Percentiles rank a stretch among this genome's conserved stretches.
Evolutionary conservation across 2,888 invertebrate species (phyloP).

Genomic region (Arrhopalites spinosus): DNA sequence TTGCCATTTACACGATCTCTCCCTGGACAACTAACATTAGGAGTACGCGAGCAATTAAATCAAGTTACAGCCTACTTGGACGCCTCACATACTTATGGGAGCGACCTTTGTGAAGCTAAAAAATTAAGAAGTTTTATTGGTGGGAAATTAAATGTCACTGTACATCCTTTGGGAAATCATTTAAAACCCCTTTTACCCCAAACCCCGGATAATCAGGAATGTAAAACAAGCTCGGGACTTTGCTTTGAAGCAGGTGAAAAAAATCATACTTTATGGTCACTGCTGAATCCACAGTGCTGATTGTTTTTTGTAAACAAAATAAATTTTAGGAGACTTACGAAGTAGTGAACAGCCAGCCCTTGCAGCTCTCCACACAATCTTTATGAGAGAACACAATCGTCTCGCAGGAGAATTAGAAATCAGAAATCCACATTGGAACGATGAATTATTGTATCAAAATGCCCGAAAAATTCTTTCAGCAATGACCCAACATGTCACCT

Average conservation of each 20-base stretch:
- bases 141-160: constrained; percentile 59
- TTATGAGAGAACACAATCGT: constrained; percentile 87
- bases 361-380: constrained; percentile 85
- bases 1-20: constrained; percentile 64
- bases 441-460: constrained; percentile 80
- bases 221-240: constrained; percentile 60
- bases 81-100: constrained; percentile 63
- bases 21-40: constrained; percentile 64
- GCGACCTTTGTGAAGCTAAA: constrained; percentile 61
- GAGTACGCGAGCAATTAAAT: constrained; percentile 64
- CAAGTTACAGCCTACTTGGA: constrained; percentile 63
- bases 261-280: background rate
- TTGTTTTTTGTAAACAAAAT: background rate
- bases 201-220: constrained; percentile 61
- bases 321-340: constrained; percentile 72
- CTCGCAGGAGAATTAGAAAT: constrained; percentile 76
- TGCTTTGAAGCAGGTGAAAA: constrained; percentile 58
- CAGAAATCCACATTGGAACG: constrained; percentile 88
- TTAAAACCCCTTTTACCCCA: constrained; percentile 61
- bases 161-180: constrained; percentile 57
- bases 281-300: constrained; percentile 2
- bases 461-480: constrained; percentile 77
- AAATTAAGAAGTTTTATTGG: constrained; percentile 59
- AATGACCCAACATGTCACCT: constrained; percentile 78
- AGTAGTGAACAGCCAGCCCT: constrained; percentile 91